Conservation (phyloP, 2,797 vertebrate species). For the Scleropages formosus region DNA sequence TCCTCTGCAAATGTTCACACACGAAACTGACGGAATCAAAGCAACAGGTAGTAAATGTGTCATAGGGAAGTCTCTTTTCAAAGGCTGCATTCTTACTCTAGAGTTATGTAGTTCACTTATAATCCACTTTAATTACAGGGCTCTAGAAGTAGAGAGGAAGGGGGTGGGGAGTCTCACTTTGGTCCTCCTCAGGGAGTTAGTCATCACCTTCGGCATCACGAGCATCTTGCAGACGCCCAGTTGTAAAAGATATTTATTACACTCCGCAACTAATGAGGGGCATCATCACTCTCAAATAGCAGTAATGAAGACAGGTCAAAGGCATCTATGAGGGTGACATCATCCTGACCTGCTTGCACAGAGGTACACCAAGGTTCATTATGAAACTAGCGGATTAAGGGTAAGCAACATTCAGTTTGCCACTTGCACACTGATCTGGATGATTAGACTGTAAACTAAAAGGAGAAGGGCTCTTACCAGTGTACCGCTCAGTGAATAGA, state of each 20-base stretch:
- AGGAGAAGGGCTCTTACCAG: too few relatives aligned
- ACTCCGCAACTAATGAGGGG: constrained; percentile 9
- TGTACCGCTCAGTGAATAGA: too few relatives aligned
- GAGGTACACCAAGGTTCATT: not conserved
- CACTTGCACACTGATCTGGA: too few relatives aligned
- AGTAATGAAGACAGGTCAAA: not conserved
- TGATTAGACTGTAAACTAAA: too few relatives aligned
- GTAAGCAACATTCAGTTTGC: too few relatives aligned
- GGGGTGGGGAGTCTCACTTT: too few relatives aligned
- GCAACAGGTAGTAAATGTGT: not conserved
- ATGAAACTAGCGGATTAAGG: not conserved
- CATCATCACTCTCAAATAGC: not conserved
- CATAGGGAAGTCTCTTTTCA: not conserved
- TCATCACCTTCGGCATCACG: not conserved
- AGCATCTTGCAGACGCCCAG: not conserved
- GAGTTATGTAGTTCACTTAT: constrained; percentile 1
- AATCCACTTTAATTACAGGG: not conserved
- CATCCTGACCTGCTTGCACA: not conserved
- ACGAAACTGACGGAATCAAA: not conserved
- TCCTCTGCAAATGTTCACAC: too few relatives aligned
- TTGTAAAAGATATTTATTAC: constrained; percentile 2
- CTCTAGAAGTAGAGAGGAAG: not conserved
- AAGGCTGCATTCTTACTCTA: not conserved
- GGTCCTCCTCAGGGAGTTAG: not conserved
- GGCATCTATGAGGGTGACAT: not conserved